Conservation (phyloP, 1,140 invertebrate genomes). For the Zophobas morio region DNA sequence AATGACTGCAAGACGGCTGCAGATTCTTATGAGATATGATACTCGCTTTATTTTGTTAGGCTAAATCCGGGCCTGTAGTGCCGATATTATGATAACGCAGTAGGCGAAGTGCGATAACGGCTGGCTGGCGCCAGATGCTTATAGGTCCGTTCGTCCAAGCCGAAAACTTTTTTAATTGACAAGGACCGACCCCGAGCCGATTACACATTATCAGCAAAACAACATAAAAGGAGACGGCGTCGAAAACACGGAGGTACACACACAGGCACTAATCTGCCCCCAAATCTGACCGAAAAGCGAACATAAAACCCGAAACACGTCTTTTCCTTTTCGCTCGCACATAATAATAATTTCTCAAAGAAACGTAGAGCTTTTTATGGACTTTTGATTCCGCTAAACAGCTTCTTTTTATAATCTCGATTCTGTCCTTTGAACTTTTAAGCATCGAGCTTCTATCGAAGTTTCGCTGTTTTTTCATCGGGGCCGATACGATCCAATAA, state of each 20-base stretch:
- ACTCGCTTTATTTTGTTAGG: background rate
- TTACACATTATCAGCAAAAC: slow-evolving; percentile 24
- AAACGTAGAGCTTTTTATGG: slow-evolving; percentile 4
- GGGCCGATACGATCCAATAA: background rate
- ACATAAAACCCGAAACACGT: slow-evolving; percentile 26
- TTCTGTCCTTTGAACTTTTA: slow-evolving; percentile 13
- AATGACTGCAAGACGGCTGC: background rate
- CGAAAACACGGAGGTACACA: background rate
- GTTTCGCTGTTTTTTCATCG: slow-evolving; percentile 8
- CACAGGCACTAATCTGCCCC: background rate
- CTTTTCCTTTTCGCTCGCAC: slow-evolving; percentile 2
- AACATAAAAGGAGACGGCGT: background rate
- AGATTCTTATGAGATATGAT: slow-evolving; percentile 1
- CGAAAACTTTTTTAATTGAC: slow-evolving; percentile 43
- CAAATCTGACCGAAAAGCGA: background rate
- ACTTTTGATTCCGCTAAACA: slow-evolving; percentile 17
- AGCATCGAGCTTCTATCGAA: slow-evolving; percentile 1
- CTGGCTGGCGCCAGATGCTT: slow-evolving; percentile 44
- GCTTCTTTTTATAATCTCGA: slow-evolving; percentile 6
- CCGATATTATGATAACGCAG: slow-evolving; percentile 42
- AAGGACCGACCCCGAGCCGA: slow-evolving; percentile 16
- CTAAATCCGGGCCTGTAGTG: background rate
- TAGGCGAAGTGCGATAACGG: slow-evolving; percentile 37
- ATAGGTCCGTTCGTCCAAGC: slow-evolving; percentile 16
- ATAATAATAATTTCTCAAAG: slow-evolving; percentile 27